These are phyloP conservation scores for Cepphus grylle DNA, from an alignment of 2,113 vertebrate genomes.

Conservation along the genomic window DNA sequence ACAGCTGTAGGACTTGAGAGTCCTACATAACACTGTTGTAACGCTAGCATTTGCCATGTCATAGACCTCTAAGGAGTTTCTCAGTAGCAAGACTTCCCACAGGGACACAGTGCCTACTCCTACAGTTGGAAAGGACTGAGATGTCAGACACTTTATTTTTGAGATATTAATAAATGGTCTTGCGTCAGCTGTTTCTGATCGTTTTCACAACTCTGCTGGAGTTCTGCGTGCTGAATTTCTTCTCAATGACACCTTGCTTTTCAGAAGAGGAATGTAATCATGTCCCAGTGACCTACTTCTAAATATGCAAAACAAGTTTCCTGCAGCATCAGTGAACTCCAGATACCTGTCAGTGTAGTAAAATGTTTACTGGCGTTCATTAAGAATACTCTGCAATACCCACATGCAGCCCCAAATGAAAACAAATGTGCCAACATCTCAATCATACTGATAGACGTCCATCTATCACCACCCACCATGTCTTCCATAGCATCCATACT, in stretches of 20 bases:
- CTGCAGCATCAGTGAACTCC: neutral
- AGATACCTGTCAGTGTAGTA: neutral
- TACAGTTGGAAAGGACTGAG: neutral
- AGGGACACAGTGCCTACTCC: neutral
- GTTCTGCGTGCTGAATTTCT: neutral
- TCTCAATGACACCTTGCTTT: neutral
- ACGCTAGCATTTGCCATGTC: neutral
- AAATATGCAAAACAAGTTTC: slow-evolving; percentile 20
- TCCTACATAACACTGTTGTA: neutral
- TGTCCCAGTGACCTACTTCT: slow-evolving; percentile 57
- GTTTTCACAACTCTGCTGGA: neutral
- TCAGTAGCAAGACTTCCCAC: neutral
- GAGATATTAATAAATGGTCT: neutral
- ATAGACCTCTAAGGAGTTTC: neutral
- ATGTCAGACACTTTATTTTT: neutral
- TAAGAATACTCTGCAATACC: neutral
- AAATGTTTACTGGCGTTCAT: slow-evolving; percentile 26
- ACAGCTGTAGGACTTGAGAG: neutral
- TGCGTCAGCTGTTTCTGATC: neutral
- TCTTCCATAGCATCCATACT: neutral
- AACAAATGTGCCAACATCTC: neutral
- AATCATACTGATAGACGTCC: neutral
- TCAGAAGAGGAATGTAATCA: neutral
- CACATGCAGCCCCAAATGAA: neutral
- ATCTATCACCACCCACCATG: neutral